Base-by-base conservation (phyloP, 2,888 invertebrate species). In the Heteropelma amictum region DNA sequence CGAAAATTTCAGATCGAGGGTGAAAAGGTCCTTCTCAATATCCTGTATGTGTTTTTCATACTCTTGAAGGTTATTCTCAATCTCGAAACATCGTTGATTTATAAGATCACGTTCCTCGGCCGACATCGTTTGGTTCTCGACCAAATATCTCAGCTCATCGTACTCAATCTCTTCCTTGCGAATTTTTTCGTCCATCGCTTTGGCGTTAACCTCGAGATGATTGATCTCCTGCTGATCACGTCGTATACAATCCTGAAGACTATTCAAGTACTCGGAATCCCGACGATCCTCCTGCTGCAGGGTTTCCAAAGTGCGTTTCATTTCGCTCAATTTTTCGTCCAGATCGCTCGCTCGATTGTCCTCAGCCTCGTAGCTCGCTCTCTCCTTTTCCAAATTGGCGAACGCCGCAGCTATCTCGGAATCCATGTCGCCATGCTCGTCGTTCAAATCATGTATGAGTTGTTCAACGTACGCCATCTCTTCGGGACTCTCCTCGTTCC, bases 61-160 rank as follows among this genome's bases (percentile, higher is more conserved):
- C 60, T 83, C 82, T 14, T 80, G 67, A 4, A 86, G 77, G 21
- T 80, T 82, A 42, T 81, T 82, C 54, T 83, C 76, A 8, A 84
- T 74, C 21, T 84, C 83, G 1, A 60, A 64, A 61, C 86, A 87
- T 51, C 81, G 65, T 23, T 83, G 72, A 0, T 84, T 3, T 30
- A 88, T 84, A 10, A 77, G 77, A 45, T 88, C 83, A 21, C 82
- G 81, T 51, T 86, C 83, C 7, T 42, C 54, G 3, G 77, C 74
- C 2, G 84, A 82, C 84, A 88, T 86, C 3, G 82, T 80, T 30
- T 88, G 88, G 2, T 84, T 70, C 28, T 82, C 80, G 14, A 88
- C 81, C 5, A 53, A 35, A 7, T 38, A 23, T n/a, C 77, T 64
- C 26, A 88, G 77, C 67, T 87, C 71, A 10, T 80, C 60, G 1